Conservation (phyloP, 2,113 vertebrate genomes). For the Atlantisia rogersi region DNA sequence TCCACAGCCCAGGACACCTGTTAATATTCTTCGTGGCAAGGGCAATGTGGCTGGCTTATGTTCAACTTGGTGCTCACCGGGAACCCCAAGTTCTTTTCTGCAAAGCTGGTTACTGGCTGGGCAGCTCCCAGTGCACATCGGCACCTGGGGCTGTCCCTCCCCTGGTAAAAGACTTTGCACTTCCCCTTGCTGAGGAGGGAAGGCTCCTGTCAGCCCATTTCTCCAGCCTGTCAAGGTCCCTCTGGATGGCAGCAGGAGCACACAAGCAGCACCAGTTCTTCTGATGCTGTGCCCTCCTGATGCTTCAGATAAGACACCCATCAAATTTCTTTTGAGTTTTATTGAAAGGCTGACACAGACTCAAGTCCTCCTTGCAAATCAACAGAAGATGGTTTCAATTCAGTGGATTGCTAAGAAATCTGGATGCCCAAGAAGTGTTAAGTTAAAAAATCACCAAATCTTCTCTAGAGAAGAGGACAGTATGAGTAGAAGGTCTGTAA, state of each 20-base stretch:
- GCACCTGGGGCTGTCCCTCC: too few species aligned
- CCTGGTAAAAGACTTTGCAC: too few species aligned
- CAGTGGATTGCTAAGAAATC: background rate
- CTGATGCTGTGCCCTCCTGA: background rate
- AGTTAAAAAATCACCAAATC: background rate
- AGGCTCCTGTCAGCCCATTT: too few species aligned
- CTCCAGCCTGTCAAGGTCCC: too few species aligned
- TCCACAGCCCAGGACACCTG: background rate
- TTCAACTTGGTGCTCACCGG: too few species aligned
- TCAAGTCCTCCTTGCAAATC: background rate
- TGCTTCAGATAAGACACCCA: background rate
- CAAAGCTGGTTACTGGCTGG: too few species aligned
- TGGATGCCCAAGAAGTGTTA: background rate
- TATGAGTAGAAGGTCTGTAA: background rate
- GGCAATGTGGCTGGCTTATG: too few species aligned
- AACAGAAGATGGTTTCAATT: background rate
- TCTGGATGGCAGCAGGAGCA: too few species aligned
- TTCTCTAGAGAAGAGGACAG: background rate
- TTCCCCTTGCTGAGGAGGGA: too few species aligned
- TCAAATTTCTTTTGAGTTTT: background rate
- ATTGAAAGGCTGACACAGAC: background rate
- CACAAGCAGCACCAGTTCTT: background rate
- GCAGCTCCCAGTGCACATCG: too few species aligned
- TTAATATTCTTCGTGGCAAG: too few species aligned
- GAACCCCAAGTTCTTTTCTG: too few species aligned